Conservation (phyloP, 1,140 invertebrate species). For the Mamestra configurata region DNA sequence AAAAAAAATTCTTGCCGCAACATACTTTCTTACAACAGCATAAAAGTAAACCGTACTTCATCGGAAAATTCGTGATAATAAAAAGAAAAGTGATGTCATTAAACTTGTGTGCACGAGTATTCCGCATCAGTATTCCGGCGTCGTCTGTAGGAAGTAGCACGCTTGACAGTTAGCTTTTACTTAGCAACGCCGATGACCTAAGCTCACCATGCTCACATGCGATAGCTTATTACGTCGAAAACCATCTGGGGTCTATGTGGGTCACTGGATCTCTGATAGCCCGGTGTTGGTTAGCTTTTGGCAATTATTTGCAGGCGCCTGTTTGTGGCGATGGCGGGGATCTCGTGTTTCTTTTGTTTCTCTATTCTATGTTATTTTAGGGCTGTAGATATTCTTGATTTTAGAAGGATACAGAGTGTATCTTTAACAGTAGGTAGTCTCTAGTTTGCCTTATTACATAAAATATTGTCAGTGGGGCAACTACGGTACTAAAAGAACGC, state of each 20-base stretch:
- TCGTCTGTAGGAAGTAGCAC: constrained; percentile 66
- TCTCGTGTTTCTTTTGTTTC: background rate
- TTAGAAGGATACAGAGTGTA: background rate
- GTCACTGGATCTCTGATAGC: constrained; percentile 23
- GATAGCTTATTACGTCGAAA: constrained; percentile 26
- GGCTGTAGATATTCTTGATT: background rate
- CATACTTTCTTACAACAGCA: too few relatives aligned
- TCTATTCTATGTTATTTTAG: background rate
- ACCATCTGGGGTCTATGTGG: constrained; percentile 28
- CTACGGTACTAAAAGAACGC: too few relatives aligned
- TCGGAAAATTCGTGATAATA: background rate
- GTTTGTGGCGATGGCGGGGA: background rate
- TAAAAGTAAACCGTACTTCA: too few relatives aligned
- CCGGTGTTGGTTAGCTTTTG: background rate
- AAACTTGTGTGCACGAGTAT: constrained; percentile 50
- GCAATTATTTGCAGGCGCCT: constrained; percentile 1
- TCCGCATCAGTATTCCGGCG: constrained; percentile 67
- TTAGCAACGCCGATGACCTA: constrained; percentile 75
- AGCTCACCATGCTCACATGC: constrained; percentile 25
- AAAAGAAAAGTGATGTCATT: constrained; percentile 19
- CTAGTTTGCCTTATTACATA: too few relatives aligned
- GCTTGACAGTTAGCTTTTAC: constrained; percentile 72
- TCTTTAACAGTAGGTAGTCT: too few relatives aligned
- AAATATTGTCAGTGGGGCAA: too few relatives aligned
- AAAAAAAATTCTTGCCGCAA: too few relatives aligned